Conservation (phyloP, 2,888 invertebrate genomes). For the Candidula unifasciata region DNA sequence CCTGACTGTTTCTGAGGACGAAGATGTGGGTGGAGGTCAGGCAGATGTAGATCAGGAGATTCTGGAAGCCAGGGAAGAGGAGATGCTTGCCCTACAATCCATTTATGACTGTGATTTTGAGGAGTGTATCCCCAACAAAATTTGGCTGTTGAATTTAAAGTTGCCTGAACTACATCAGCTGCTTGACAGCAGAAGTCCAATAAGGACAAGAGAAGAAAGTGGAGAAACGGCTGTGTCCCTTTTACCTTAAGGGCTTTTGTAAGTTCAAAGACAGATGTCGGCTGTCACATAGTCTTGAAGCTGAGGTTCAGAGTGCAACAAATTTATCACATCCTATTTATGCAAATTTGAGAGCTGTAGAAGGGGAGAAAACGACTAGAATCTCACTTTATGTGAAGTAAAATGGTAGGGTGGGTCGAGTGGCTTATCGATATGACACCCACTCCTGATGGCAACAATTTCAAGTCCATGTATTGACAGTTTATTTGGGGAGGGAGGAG, state of each 20-base stretch:
- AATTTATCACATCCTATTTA: conserved; percentile 45
- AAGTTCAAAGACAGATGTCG: conserved; percentile 67
- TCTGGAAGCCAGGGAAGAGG: conserved; percentile 67
- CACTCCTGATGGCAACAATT: no score
- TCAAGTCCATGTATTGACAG: no score
- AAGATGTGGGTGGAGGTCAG: neutral
- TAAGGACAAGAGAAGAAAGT: conserved; percentile 17
- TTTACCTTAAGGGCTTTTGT: conserved; percentile 70
- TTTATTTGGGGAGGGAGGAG: no score
- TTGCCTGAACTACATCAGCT: conserved; percentile 61
- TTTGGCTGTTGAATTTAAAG: conserved; percentile 69
- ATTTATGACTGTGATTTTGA: conserved; percentile 71
- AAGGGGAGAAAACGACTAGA: conserved; percentile 14
- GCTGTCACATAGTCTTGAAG: conserved; percentile 57
- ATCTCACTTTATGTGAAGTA: no score
- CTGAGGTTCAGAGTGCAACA: neutral
- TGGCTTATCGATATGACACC: no score
- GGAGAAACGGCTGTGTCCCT: conserved; percentile 61
- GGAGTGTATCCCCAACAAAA: conserved; percentile 67
- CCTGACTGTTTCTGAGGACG: conserved; percentile 4
- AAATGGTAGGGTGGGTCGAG: no score
- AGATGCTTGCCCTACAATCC: conserved; percentile 70
- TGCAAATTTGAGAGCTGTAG: conserved; percentile 40
- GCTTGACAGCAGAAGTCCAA: conserved; percentile 48
- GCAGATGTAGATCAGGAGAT: conserved; percentile 29